phyloP scores from a whole-genome alignment of 2,113 vertebrate genomes.

The Desmodus rotundus region DNA sequence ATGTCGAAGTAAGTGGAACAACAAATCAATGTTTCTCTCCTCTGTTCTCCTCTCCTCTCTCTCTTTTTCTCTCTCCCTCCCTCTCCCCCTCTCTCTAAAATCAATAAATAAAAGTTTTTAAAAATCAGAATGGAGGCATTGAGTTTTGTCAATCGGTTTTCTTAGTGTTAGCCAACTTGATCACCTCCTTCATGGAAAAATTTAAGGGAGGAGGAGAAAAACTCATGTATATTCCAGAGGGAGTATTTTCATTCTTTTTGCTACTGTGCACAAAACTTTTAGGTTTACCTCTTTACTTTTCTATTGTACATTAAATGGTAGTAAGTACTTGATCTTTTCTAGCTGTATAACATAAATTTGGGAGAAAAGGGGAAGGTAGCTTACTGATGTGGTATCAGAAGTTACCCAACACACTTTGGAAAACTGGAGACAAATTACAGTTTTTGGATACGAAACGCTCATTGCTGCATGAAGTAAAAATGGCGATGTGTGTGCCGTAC shows the following conservation, averaged over 20 bases:
- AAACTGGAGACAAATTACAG: neutral
- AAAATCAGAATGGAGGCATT: neutral
- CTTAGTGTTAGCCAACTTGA: neutral
- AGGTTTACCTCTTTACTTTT: neutral
- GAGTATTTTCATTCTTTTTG: neutral
- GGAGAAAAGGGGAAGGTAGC: neutral
- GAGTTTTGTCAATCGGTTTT: neutral
- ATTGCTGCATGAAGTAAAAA: neutral
- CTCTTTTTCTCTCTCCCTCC: no score
- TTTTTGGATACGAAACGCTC: neutral
- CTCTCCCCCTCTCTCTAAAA: no score
- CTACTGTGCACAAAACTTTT: neutral
- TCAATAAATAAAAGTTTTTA: no score
- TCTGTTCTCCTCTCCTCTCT: no score
- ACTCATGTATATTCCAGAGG: neutral
- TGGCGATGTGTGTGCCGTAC: neutral
- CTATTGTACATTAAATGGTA: neutral
- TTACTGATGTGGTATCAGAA: neutral
- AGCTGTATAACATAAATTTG: neutral
- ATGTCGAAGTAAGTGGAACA: no score
- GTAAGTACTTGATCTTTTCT: neutral
- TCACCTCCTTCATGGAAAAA: neutral
- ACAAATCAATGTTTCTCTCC: no score
- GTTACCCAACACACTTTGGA: neutral
- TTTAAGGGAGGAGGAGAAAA: neutral